Conservation (phyloP, 1,140 invertebrate genomes). For the Eumaeus atala region DNA sequence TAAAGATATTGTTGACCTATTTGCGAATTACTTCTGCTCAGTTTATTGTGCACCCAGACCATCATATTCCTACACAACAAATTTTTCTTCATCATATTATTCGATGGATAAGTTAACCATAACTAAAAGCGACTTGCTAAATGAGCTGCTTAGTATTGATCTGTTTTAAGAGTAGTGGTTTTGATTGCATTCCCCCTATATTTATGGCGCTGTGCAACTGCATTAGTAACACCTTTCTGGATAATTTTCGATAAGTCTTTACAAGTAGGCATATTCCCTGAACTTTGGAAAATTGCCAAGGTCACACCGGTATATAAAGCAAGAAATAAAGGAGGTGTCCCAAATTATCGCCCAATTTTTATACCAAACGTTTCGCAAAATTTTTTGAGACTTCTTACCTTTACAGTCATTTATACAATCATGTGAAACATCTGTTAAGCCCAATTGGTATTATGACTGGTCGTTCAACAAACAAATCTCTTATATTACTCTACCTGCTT, state of each 20-base stretch:
- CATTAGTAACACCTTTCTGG: neutral
- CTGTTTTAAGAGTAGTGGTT: neutral
- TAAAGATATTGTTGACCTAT: slow-evolving; percentile 3
- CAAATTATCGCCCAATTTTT: neutral
- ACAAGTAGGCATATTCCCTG: neutral
- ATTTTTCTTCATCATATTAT: neutral
- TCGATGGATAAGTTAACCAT: neutral
- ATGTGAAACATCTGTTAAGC: slow-evolving; percentile 1
- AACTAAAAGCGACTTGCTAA: too few species aligned
- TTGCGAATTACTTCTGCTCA: slow-evolving; percentile 5
- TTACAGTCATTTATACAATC: neutral
- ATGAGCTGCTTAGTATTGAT: too few species aligned
- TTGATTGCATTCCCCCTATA: neutral
- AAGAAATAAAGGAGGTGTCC: neutral
- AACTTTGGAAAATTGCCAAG: slow-evolving; percentile 1
- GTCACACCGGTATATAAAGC: slow-evolving; percentile 2
- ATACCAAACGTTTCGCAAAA: slow-evolving; percentile 5
- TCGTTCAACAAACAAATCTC: neutral
- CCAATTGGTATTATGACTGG: neutral
- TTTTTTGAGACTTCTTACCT: slow-evolving; percentile 2
- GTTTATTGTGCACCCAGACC: neutral
- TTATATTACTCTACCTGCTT: slow-evolving; percentile 3
- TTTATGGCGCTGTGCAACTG: neutral
- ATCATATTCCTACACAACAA: neutral
- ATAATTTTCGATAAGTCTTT: too few species aligned